A percentile compares a stretch with the other conserved stretches of the same genome.
These are phyloP conservation scores for Sebastolobus alascanus DNA, from an alignment of 2,797 vertebrate genomes.

Conservation along the genomic window DNA sequence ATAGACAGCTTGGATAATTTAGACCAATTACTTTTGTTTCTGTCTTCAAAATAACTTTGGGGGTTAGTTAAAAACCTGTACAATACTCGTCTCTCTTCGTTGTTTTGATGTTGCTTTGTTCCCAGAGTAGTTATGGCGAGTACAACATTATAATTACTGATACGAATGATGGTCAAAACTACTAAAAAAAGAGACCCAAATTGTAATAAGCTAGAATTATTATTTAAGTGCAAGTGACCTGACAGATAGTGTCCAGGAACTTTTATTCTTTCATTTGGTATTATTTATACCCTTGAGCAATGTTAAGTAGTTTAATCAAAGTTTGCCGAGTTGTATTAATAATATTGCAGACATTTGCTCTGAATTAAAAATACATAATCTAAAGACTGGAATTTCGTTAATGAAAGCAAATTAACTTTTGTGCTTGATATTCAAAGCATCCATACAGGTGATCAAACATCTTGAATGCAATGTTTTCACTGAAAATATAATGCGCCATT, in stretches of 20 bases:
- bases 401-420: background rate
- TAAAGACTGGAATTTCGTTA: background rate
- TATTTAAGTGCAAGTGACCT: background rate
- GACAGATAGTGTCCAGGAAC: background rate
- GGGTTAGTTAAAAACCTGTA: background rate
- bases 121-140: background rate
- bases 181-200: background rate
- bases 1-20: background rate
- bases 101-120: background rate
- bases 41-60: background rate
- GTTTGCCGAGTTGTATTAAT: background rate
- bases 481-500: background rate
- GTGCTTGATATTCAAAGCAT: background rate
- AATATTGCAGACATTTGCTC: background rate
- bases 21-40: background rate
- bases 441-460: background rate
- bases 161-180: background rate
- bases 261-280: background rate
- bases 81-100: background rate
- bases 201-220: background rate
- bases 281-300: background rate
- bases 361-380: background rate
- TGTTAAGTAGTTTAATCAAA: background rate
- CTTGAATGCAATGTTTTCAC: background rate
- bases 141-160: background rate